Evolutionary conservation across 1,140 invertebrate genomes (phyloP).

Genomic region (Drosophila santomea): DNA sequence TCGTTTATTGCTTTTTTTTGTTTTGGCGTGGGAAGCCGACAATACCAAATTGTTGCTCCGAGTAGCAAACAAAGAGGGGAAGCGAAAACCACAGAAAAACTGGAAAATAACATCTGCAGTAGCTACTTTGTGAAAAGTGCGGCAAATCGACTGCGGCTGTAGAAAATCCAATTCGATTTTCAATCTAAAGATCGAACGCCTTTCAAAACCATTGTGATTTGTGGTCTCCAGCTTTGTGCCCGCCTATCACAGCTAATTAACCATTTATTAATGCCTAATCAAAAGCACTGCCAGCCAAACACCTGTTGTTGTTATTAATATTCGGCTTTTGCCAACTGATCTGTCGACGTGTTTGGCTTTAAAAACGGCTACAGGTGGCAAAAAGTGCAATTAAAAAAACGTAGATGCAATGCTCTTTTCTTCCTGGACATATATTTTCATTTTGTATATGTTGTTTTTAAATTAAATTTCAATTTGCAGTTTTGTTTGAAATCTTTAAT

Average conservation of each 20-base stretch:
- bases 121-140: constrained; percentile 39
- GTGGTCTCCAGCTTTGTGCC: constrained; percentile 28
- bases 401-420: constrained; percentile 5
- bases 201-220: constrained; percentile 63
- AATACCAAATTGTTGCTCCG: constrained; percentile 37
- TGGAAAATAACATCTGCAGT: constrained; percentile 44
- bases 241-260: constrained; percentile 54
- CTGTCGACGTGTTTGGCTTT: constrained; percentile 7
- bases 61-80: background rate
- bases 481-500: no score
- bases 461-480: no score
- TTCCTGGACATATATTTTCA: background rate
- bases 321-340: constrained; percentile 5
- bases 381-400: background rate
- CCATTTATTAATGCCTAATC: constrained; percentile 61
- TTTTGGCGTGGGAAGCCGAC: constrained; percentile 66
- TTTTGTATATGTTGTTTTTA: no score
- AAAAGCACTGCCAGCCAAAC: constrained; percentile 55
- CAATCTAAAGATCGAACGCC: constrained; percentile 40
- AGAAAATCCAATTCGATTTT: constrained; percentile 22
- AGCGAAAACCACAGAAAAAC: constrained; percentile 23
- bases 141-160: constrained; percentile 23
- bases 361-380: constrained; percentile 10
- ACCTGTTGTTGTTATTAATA: constrained; percentile 57
- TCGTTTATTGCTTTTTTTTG: background rate